phyloP scores from a whole-genome alignment of 2,888 invertebrate species.

The Microplitis deprimator region DNA sequence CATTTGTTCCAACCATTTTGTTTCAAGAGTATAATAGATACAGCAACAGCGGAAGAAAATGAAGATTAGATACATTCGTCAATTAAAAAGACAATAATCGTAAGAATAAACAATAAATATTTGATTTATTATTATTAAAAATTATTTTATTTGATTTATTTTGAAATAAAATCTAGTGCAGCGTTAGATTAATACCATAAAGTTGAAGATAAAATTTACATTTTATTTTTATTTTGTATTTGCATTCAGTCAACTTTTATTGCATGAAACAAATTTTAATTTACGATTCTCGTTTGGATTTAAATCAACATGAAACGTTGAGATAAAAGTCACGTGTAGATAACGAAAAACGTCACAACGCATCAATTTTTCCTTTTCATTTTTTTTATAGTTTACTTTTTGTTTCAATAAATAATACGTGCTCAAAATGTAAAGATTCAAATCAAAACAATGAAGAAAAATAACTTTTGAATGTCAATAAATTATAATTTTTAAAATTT shows the following conservation, averaged over 20 bases:
- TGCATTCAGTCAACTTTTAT: no score
- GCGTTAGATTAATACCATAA: background rate
- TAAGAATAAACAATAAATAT: slow-evolving; percentile 19
- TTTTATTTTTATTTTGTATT: background rate
- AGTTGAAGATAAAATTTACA: slow-evolving; percentile 1
- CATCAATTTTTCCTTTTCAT: background rate
- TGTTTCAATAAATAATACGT: no score
- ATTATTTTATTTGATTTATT: slow-evolving; percentile 16
- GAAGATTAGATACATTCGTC: slow-evolving; percentile 58
- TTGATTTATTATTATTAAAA: background rate
- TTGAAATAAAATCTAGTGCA: slow-evolving; percentile 1
- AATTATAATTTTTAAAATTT: background rate
- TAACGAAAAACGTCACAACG: background rate
- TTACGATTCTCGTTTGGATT: background rate
- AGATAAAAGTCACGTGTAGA: background rate
- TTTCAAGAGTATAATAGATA: slow-evolving; percentile 75
- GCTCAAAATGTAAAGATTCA: no score
- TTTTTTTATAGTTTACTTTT: background rate
- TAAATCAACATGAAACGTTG: background rate
- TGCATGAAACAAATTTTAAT: background rate
- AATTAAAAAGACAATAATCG: background rate
- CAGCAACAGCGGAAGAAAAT: slow-evolving; percentile 60
- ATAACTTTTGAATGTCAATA: no score
- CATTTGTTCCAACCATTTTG: slow-evolving; percentile 79
- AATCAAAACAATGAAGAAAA: no score